A percentile compares a stretch with the other conserved stretches of the same genome.
phyloP scores from a whole-genome alignment of 53 echinoderm and acorn worm species.

The Crossaster papposus region DNA sequence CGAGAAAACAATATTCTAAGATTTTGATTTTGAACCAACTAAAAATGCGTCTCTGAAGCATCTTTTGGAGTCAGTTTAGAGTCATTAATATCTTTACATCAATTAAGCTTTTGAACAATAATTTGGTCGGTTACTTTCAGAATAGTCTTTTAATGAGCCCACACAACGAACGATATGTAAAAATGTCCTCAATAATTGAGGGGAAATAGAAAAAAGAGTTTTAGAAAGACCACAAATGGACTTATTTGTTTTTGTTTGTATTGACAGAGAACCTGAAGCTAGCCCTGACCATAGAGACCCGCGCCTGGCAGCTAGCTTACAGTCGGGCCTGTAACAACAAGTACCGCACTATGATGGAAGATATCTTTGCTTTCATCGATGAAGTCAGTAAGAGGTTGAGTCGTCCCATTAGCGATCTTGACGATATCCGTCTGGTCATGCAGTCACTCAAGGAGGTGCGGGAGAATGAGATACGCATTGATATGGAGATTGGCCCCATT shows the following conservation, averaged over 20 bases:
- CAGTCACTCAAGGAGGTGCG: slow-evolving; percentile 90
- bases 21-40: too few species aligned
- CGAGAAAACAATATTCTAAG: too few species aligned
- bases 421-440: slow-evolving; percentile 97
- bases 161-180: too few species aligned
- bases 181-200: too few species aligned
- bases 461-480: slow-evolving; percentile 97
- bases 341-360: slow-evolving; percentile 95
- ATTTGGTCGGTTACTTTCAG: too few species aligned
- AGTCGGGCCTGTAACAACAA: slow-evolving; percentile 93
- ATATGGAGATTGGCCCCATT: slow-evolving; percentile 99
- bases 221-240: too few species aligned
- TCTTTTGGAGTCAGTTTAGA: too few species aligned
- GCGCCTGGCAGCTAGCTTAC: slow-evolving; percentile 89
- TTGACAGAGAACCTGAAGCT: slow-evolving; percentile 83
- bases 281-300: slow-evolving; percentile 91
- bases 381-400: slow-evolving; percentile 84
- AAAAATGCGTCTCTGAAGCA: too few species aligned
- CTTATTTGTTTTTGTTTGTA: neutral
- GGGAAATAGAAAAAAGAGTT: too few species aligned
- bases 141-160: too few species aligned
- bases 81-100: too few species aligned
- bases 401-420: slow-evolving; percentile 95
- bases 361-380: slow-evolving; percentile 94
- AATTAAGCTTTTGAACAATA: too few species aligned